Conservation (phyloP, 2,888 invertebrate genomes). For the Eudemis profundana region DNA sequence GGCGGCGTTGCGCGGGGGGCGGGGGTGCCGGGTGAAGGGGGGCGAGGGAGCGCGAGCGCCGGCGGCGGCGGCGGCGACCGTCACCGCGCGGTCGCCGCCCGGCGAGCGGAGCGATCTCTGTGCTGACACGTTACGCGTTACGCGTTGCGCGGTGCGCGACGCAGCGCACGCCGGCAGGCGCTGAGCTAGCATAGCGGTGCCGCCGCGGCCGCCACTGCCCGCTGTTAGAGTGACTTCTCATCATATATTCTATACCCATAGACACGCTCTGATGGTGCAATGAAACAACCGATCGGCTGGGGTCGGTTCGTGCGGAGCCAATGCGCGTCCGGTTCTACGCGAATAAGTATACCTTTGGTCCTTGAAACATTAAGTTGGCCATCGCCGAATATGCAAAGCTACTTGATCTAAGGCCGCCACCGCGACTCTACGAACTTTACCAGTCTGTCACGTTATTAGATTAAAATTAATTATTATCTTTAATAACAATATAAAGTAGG, state of each 20-base stretch:
- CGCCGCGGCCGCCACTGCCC: slow-evolving; percentile 54
- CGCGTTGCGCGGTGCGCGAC: slow-evolving; percentile 46
- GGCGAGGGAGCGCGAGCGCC: slow-evolving; percentile 58
- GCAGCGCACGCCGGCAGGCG: slow-evolving; percentile 31
- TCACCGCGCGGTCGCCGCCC: slow-evolving; percentile 34
- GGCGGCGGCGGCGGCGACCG: slow-evolving; percentile 53
- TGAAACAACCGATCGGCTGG: slow-evolving; percentile 75
- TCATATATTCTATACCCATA: slow-evolving; percentile 70
- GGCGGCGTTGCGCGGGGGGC: slow-evolving; percentile 75
- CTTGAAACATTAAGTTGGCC: slow-evolving; percentile 84
- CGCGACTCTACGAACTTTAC: slow-evolving; percentile 85
- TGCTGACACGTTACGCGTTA: slow-evolving; percentile 18
- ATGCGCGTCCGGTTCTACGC: slow-evolving; percentile 84
- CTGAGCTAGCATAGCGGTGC: slow-evolving; percentile 12
- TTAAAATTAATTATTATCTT: slow-evolving; percentile 85
- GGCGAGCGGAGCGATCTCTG: slow-evolving; percentile 9
- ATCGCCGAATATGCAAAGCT: slow-evolving; percentile 85
- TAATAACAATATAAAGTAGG: slow-evolving; percentile 83
- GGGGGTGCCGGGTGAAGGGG: slow-evolving; percentile 53
- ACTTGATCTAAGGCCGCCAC: slow-evolving; percentile 84
- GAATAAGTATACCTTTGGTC: slow-evolving; percentile 85
- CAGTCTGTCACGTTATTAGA: slow-evolving; percentile 85
- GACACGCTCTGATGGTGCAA: slow-evolving; percentile 75
- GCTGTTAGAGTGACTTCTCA: slow-evolving; percentile 55
- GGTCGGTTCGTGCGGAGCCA: slow-evolving; percentile 84